phyloP scores from a whole-genome alignment of 1,140 invertebrate species.

The Drosophila busckii region DNA sequence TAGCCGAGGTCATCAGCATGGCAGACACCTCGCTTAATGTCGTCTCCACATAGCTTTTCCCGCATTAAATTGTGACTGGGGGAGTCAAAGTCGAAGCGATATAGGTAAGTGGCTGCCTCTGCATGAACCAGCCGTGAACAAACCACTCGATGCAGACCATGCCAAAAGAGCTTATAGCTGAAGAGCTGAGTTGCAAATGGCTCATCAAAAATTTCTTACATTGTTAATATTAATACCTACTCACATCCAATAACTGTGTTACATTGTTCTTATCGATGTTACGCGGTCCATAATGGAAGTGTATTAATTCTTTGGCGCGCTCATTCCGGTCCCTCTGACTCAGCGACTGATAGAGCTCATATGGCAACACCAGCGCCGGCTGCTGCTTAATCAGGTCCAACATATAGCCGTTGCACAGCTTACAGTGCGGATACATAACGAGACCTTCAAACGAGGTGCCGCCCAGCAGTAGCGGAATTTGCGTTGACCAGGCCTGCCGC shows the following conservation, averaged over 20 bases:
- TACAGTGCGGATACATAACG: conserved; percentile 41
- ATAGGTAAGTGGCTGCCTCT: conserved; percentile 76
- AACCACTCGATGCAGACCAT: conserved; percentile 69
- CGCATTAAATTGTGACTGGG: conserved; percentile 51
- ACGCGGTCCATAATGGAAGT: conserved; percentile 43
- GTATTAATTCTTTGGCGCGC: conserved; percentile 11
- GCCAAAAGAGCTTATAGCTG: conserved; percentile 76
- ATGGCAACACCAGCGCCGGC: conserved; percentile 39
- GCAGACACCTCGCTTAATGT: conserved; percentile 71
- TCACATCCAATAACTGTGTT: conserved; percentile 46
- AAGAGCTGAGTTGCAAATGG: conserved; percentile 25
- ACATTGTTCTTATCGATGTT: conserved; percentile 38
- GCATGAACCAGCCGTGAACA: conserved; percentile 56
- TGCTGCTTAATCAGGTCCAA: conserved; percentile 35
- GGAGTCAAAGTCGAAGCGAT: conserved; percentile 79
- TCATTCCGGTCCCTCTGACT: conserved; percentile 7
- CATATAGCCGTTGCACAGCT: conserved; percentile 35
- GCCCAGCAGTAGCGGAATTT: conserved; percentile 77
- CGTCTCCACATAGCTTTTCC: conserved; percentile 54
- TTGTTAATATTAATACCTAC: no score
- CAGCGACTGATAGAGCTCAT: conserved; percentile 35
- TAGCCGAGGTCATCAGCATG: conserved; percentile 85
- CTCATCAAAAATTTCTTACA: not conserved
- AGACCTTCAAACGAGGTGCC: conserved; percentile 69
- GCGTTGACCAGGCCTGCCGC: conserved; percentile 57